These are phyloP conservation scores for Gymnocephalus cernua DNA, from an alignment of 2,113 vertebrate genomes.

Conservation along the genomic window DNA sequence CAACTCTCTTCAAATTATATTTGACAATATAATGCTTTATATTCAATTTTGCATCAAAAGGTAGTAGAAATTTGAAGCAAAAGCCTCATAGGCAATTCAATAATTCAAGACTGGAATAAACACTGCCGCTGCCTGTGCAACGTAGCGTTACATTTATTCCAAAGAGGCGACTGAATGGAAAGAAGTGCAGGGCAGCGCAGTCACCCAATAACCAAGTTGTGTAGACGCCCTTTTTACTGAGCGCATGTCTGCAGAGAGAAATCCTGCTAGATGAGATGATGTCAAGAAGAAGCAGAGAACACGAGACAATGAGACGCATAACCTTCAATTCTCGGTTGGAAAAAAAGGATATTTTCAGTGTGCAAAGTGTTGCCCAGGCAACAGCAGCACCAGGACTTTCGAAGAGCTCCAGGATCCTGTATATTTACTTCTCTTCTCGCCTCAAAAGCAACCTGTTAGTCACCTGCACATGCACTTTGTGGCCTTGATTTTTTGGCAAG, in stretches of 20 bases:
- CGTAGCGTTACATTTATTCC: slow-evolving; percentile 49
- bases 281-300: slow-evolving; percentile 7
- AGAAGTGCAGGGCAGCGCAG: background rate
- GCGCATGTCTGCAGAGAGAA: slow-evolving; percentile 15
- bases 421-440: slow-evolving; percentile 6
- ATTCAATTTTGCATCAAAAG: slow-evolving; percentile 44
- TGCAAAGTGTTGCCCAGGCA: slow-evolving; percentile 74
- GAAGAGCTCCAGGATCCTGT: slow-evolving; percentile 29
- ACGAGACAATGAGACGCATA: slow-evolving; percentile 54
- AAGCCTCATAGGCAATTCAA: slow-evolving; percentile 48
- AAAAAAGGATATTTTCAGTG: slow-evolving; percentile 57
- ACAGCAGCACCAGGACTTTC: slow-evolving; percentile 56
- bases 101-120: slow-evolving; percentile 51
- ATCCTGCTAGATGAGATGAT: slow-evolving; percentile 13
- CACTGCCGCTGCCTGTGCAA: slow-evolving; percentile 33
- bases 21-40: slow-evolving; percentile 41
- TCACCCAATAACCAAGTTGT: background rate
- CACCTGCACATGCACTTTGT: slow-evolving; percentile 8
- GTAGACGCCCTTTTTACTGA: background rate
- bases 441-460: slow-evolving; percentile 12
- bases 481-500: slow-evolving; percentile 15
- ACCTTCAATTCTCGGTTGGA: slow-evolving; percentile 60
- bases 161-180: slow-evolving; percentile 25
- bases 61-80: slow-evolving; percentile 16
- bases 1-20: slow-evolving; percentile 21